Evolutionary conservation across 2,113 vertebrate species (phyloP), one percentile per base, ranked within the genome.

Genomic region (Cololabis saira): DNA sequence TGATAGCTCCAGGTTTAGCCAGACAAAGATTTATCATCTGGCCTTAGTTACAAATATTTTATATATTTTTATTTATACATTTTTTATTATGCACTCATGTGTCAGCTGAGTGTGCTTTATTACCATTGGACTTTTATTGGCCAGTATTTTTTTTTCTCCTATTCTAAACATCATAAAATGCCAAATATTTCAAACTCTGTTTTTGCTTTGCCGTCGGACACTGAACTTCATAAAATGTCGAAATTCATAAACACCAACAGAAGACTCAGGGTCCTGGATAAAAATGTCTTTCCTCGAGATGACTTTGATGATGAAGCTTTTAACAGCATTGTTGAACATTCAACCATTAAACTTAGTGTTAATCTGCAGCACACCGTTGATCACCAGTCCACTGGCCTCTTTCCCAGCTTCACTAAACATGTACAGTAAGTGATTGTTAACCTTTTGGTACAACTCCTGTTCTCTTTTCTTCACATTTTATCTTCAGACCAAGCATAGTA

Each of bases 401-500:
- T 45, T 59, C 60, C 27, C 18, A 45, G 56, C 30, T 40, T 62
- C 49, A 53, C 61, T 74, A 87, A 75, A 80, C 48, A 60, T 80
- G 81, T 82, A 71, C 77, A 77, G 61, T 89, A 88, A 85, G 78
- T 86, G 83, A 89, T 83, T 87, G 80, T 91, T 91, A 90, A 87
- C 85, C 87, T 91, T 88, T 89, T 91, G 89, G 90, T 86, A 83
- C 78, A 67, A 81, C 68, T 66, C 66, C 76, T 85, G 83, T 90
- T 86, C 85, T 71, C 74, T 22, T 79, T 83, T 84, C 64, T 86
- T 87, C 43, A 57, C 14, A 13, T 85, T 87, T 88, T 91, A 91
- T 91, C 87, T 91, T 84, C 63, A 81, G 75, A 58, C 60, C 49
- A 78, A 76, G 68, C 44, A 50, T 48, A 81, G 73, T 76, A 73